These are phyloP conservation scores for Oscheius onirici DNA, from an alignment of 2,888 invertebrate genomes.

Conservation along the genomic window DNA sequence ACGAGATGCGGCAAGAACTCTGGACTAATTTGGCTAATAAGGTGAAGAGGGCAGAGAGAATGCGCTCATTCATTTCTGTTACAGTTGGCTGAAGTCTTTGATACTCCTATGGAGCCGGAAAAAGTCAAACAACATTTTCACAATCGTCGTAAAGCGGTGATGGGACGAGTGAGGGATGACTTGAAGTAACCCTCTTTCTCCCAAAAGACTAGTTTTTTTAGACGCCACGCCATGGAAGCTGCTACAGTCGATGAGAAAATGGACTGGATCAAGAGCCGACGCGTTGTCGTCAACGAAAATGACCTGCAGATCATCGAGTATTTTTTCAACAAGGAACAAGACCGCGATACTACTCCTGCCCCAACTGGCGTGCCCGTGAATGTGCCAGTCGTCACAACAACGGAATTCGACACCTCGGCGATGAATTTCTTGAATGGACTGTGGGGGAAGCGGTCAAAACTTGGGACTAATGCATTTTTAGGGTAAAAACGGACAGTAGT, in stretches of 20 bases:
- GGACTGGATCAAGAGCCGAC: constrained; percentile 34
- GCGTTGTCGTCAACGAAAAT: constrained; percentile 34
- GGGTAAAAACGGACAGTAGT: not conserved
- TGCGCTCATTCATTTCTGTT: not conserved
- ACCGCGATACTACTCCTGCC: constrained; percentile 6
- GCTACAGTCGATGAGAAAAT: constrained; percentile 41
- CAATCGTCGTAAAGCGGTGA: constrained; percentile 42
- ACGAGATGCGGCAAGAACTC: constrained; percentile 31
- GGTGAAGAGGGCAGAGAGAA: constrained; percentile 3
- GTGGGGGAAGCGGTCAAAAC: not conserved
- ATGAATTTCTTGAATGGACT: constrained; percentile 25
- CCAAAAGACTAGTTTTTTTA: constrained; percentile 9
- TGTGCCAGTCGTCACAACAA: not conserved
- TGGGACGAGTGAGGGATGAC: constrained; percentile 72
- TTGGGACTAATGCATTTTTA: not conserved
- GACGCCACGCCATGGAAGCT: not conserved
- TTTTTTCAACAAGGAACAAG: constrained; percentile 46
- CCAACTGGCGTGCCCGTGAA: not conserved
- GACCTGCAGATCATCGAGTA: constrained; percentile 42
- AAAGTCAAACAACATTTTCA: constrained; percentile 47
- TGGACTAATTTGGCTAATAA: constrained; percentile 32
- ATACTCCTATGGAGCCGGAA: constrained; percentile 40
- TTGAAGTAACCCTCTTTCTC: constrained; percentile 30
- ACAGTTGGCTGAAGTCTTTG: constrained; percentile 36
- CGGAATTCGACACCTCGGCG: constrained; percentile 14